phyloP scores from a whole-genome alignment of 1,140 invertebrate genomes.

The Rhagoletis zephyria region DNA sequence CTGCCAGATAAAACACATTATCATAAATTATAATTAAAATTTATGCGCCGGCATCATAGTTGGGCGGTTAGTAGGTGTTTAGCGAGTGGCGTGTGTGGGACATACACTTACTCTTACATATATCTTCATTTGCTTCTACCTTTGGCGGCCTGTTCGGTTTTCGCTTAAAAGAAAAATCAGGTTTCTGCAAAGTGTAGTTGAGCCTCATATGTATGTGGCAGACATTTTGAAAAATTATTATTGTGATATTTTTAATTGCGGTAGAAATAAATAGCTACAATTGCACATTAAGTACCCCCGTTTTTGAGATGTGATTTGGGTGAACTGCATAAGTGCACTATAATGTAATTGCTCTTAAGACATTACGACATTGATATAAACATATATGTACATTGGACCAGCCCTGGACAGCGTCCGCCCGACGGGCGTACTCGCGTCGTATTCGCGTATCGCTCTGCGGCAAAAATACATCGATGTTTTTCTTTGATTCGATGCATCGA shows the following conservation, averaged over 20 bases:
- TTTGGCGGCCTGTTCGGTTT: neutral
- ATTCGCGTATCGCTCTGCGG: too few relatives aligned
- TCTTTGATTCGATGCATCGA: too few relatives aligned
- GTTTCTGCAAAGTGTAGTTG: neutral
- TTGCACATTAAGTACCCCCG: neutral
- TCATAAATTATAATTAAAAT: slow-evolving; percentile 57
- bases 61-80: neutral
- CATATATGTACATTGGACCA: too few relatives aligned
- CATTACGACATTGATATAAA: too few relatives aligned
- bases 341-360: neutral
- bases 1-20: slow-evolving; percentile 55
- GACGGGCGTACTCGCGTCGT: too few relatives aligned
- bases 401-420: too few relatives aligned
- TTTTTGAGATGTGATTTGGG: neutral
- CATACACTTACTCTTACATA: neutral
- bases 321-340: neutral
- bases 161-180: neutral
- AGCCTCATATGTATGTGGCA: neutral
- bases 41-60: slow-evolving; percentile 27
- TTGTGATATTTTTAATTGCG: slow-evolving; percentile 36
- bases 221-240: slow-evolving; percentile 12
- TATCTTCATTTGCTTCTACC: neutral
- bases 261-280: neutral
- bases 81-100: neutral
- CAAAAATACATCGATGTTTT: too few relatives aligned